phyloP scores from a whole-genome alignment of 2,888 invertebrate genomes.

The Sepioteuthis lessoniana region DNA sequence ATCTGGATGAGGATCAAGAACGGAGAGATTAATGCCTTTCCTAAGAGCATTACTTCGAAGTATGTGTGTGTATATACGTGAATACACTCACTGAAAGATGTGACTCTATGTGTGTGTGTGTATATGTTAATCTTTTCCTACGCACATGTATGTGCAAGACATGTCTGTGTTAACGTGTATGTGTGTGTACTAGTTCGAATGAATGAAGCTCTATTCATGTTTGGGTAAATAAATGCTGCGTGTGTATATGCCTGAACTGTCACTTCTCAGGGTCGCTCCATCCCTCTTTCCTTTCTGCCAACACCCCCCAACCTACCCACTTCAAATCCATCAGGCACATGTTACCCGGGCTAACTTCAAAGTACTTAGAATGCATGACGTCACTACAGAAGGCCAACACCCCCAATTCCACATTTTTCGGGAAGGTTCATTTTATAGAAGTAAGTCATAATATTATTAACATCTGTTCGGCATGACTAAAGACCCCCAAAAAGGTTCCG shows the following conservation, averaged over 20 bases:
- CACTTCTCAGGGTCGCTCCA: not conserved
- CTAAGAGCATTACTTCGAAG: no score
- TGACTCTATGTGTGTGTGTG: not conserved
- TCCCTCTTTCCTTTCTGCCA: not conserved
- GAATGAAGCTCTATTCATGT: not conserved
- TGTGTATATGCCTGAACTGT: not conserved
- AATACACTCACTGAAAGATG: no score
- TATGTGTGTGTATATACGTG: no score
- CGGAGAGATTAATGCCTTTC: no score
- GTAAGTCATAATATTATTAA: not conserved
- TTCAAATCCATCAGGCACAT: not conserved
- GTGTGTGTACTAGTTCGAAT: not conserved
- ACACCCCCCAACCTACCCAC: not conserved
- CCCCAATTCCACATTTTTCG: not conserved
- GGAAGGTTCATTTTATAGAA: not conserved
- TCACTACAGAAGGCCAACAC: not conserved
- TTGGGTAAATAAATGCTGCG: not conserved
- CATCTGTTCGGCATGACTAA: not conserved
- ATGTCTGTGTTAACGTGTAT: not conserved
- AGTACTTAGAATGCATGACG: not conserved
- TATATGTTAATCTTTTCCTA: not conserved
- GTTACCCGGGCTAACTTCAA: not conserved
- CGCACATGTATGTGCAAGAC: not conserved
- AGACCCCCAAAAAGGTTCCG: not conserved
- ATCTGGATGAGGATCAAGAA: no score